Percentiles rank a stretch among this genome's conserved stretches.
phyloP scores from a whole-genome alignment of 1,140 invertebrate genomes.

The Heliothis virescens region DNA sequence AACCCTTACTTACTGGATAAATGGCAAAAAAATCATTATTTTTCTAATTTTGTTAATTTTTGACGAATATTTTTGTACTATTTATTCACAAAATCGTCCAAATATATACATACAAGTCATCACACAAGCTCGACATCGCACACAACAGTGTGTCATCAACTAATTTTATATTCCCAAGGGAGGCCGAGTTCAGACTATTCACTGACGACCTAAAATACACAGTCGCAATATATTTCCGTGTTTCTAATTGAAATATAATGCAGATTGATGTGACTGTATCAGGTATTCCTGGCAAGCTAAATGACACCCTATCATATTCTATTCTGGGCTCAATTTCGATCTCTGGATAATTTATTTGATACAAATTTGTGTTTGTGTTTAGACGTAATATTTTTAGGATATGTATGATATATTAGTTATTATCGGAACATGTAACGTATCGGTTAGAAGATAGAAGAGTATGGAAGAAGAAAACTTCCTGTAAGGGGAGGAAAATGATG shows the following conservation, averaged over 20 bases:
- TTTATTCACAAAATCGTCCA: background rate
- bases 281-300: background rate
- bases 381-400: too few species aligned
- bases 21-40: too few species aligned
- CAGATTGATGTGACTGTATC: constrained; percentile 9
- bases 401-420: too few species aligned
- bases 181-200: constrained; percentile 34
- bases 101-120: background rate
- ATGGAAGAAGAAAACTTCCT: too few species aligned
- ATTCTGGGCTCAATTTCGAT: background rate
- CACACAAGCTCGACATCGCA: background rate
- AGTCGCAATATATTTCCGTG: constrained; percentile 1
- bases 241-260: constrained; percentile 30
- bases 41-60: too few species aligned
- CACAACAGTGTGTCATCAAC: constrained; percentile 20
- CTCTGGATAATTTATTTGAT: background rate
- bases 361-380: too few species aligned
- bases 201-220: constrained; percentile 10
- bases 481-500: too few species aligned
- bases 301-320: background rate
- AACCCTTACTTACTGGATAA: too few species aligned
- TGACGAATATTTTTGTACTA: too few species aligned
- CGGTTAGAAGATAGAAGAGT: too few species aligned
- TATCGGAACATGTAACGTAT: too few species aligned
- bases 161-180: constrained; percentile 42